Conservation (phyloP, 2,797 vertebrate genomes). For the Melopsittacus undulatus region DNA sequence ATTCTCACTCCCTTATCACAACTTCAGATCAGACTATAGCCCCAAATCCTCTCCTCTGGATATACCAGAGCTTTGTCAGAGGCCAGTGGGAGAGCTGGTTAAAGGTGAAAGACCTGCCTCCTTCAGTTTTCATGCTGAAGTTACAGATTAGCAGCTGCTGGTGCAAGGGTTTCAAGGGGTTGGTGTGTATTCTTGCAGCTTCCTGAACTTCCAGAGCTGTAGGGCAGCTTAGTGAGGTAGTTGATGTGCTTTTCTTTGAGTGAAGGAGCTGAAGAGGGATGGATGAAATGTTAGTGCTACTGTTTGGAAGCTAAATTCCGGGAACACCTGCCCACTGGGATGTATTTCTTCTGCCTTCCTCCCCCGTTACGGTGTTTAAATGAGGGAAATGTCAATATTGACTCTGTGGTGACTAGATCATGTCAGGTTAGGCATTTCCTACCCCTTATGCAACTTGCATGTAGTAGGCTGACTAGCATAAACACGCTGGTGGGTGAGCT, state of each 20-base stretch:
- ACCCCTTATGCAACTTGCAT: neutral
- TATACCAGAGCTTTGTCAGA: neutral
- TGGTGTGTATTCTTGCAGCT: neutral
- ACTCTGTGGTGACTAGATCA: neutral
- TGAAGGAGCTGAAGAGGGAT: neutral
- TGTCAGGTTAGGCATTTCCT: neutral
- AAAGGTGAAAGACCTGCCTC: neutral
- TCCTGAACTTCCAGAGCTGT: neutral
- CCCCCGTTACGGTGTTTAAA: neutral
- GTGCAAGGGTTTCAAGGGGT: neutral
- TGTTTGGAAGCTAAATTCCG: neutral
- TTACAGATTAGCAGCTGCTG: neutral
- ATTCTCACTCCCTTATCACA: neutral
- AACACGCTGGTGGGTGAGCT: neutral
- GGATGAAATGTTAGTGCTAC: neutral
- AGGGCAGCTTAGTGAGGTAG: neutral
- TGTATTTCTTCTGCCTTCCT: neutral
- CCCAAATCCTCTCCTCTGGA: neutral
- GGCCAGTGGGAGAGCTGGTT: neutral
- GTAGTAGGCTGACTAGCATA: neutral
- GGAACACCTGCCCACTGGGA: neutral
- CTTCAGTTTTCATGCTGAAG: neutral
- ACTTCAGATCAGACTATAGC: neutral
- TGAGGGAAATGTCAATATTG: conserved; percentile 17
- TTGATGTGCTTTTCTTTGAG: neutral